Evolutionary conservation across 1,140 invertebrate species (phyloP), one percentile per base, ranked within the genome.

Genomic region (Rhopalosiphum padi): DNA sequence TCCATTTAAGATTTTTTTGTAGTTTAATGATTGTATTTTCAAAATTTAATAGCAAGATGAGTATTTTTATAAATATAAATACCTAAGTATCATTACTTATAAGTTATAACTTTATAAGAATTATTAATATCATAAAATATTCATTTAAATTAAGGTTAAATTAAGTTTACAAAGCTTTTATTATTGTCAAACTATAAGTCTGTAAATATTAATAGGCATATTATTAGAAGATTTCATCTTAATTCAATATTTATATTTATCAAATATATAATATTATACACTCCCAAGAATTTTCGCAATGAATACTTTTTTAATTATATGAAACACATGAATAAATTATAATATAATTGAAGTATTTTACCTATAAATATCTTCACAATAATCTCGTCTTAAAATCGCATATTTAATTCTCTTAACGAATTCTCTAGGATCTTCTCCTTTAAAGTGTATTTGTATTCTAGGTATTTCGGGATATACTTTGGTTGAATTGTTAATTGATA

Each of bases 361-460:
- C 60, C n/a, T 77, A 68, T 77, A 77, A 15, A 77, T 77, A 77
- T 93, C 43, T 86, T 93, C 91, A 41, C 91, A 85, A 53, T 51
- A 53, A 1, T 86, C 15, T 4, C 91, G 82, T 55, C 48, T 53
- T 6, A 11, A 22, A 46, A 93, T 55, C 21, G 91, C 91, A 30
- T 85, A 25, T 22, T 93, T 86, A 8, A 93, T 93, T n/a, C 91
- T 37, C 21, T 86, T 83, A 8, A 86, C 46, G 4, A 93, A 83
- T 30, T 51, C 22, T 83, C 91, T 93, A 25, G 91, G 91, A n/a
- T 93, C 91, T 86, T 93, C 91, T 37, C 82, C 91, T 55, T 41
- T 55, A 85, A 93, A 93, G 21, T 93, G 35, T 85, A 93, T 55
- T 30, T 93, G 91, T 43, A 86, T 53, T 22, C 91, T 86, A 9